phyloP scores from a whole-genome alignment of 2,888 invertebrate species.

The Barypeithes pellucidus region DNA sequence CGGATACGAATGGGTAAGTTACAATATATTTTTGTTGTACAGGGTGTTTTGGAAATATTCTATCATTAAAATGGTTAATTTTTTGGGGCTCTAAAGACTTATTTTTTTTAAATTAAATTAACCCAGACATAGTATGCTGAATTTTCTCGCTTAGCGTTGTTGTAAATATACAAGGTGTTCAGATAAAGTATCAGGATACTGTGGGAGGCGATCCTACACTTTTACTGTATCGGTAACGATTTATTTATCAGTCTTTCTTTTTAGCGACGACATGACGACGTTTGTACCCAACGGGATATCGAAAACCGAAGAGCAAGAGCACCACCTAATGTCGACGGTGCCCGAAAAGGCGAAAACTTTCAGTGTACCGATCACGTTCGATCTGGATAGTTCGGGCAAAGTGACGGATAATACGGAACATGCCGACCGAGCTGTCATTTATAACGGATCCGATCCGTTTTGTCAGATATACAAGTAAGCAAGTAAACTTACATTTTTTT shows the following conservation, averaged over 20 bases:
- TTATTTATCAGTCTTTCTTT: slow-evolving; percentile 18
- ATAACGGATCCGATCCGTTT: slow-evolving; percentile 73
- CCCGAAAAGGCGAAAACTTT: slow-evolving; percentile 59
- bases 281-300: slow-evolving; percentile 58
- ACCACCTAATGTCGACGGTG: slow-evolving; percentile 45
- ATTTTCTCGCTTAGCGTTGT: too few relatives aligned
- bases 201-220: too few relatives aligned
- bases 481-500: too few relatives aligned
- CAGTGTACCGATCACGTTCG: slow-evolving; percentile 61
- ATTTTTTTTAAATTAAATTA: too few relatives aligned
- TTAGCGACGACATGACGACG: slow-evolving; percentile 59
- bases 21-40: neutral
- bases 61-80: too few relatives aligned
- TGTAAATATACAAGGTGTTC: too few relatives aligned
- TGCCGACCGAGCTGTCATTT: slow-evolving; percentile 45
- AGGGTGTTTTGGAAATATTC: too few relatives aligned
- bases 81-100: too few relatives aligned
- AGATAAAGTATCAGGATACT: too few relatives aligned
- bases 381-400: slow-evolving; percentile 59
- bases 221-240: too few relatives aligned
- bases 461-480: slow-evolving; percentile 82
- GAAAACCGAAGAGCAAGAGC: slow-evolving; percentile 52
- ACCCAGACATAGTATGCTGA: too few relatives aligned
- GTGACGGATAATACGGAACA: slow-evolving; percentile 54
- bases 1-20: slow-evolving; percentile 57